Evolutionary conservation across 2,113 vertebrate species (phyloP).

Genomic region (Cariama cristata): DNA sequence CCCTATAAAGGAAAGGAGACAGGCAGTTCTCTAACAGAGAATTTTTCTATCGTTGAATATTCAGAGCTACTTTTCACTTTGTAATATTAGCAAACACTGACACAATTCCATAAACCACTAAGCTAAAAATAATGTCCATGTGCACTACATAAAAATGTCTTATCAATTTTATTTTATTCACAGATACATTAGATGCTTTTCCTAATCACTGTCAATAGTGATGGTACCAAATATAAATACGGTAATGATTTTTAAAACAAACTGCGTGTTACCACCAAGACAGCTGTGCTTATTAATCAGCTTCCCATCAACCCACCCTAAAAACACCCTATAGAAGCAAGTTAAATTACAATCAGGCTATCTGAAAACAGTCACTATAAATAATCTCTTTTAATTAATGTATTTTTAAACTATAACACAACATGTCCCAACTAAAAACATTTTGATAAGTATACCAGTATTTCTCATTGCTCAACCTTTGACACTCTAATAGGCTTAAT

Average conservation of each 20-base stretch:
- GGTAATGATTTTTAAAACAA: slow-evolving; percentile 1
- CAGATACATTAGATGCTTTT: neutral
- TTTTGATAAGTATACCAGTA: slow-evolving; percentile 25
- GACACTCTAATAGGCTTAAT: slow-evolving; percentile 58
- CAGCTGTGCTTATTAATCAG: slow-evolving; percentile 49
- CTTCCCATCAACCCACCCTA: slow-evolving; percentile 18
- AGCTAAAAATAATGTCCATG: neutral
- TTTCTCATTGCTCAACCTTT: slow-evolving; percentile 63
- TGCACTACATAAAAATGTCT: neutral
- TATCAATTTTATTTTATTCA: slow-evolving; percentile 42
- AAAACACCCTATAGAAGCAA: slow-evolving; percentile 18
- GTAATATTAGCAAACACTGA: neutral
- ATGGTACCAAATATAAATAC: slow-evolving; percentile 44
- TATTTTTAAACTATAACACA: slow-evolving; percentile 42
- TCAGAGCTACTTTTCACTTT: neutral
- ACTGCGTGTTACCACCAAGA: neutral
- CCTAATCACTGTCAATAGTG: slow-evolving; percentile 23
- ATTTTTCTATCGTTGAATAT: neutral
- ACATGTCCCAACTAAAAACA: slow-evolving; percentile 2
- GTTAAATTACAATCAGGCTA: slow-evolving; percentile 59
- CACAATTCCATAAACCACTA: neutral
- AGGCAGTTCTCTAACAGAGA: neutral
- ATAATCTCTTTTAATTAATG: slow-evolving; percentile 44
- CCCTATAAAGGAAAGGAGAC: neutral
- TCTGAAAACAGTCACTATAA: slow-evolving; percentile 52